Conservation (phyloP, 2,888 invertebrate species). For the Leptinotarsa juncta region DNA sequence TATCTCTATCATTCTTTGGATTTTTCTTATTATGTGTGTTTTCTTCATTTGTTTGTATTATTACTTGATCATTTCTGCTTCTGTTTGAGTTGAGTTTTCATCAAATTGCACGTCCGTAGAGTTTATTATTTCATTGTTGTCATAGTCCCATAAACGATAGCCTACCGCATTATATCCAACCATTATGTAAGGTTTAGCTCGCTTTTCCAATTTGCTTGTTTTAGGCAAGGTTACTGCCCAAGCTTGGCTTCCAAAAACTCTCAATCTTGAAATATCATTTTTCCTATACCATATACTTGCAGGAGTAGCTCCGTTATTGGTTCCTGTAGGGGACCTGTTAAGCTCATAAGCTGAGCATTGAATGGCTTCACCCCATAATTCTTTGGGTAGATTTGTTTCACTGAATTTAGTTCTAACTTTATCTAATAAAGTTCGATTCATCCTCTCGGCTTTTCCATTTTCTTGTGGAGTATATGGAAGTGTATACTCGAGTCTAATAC, state of each 20-base stretch:
- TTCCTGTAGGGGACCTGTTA: constrained; percentile 43
- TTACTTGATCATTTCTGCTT: constrained; percentile 21
- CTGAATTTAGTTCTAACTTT: constrained; percentile 46
- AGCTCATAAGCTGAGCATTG: constrained; percentile 47
- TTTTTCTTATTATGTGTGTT: constrained; percentile 23
- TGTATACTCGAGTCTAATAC: constrained; percentile 40
- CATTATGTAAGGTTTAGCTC: constrained; percentile 43
- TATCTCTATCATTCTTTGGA: neutral
- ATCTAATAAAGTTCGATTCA: constrained; percentile 48
- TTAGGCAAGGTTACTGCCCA: constrained; percentile 45
- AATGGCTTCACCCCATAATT: constrained; percentile 48
- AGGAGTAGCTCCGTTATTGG: constrained; percentile 39
- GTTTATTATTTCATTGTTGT: constrained; percentile 10
- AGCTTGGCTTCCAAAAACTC: constrained; percentile 48
- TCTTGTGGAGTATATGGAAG: constrained; percentile 46
- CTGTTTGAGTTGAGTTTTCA: constrained; percentile 32
- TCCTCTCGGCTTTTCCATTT: constrained; percentile 48
- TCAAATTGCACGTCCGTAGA: constrained; percentile 18
- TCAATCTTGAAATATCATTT: constrained; percentile 45
- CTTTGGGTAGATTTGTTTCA: constrained; percentile 43
- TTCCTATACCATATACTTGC: constrained; percentile 42
- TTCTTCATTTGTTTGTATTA: constrained; percentile 24
- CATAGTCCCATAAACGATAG: constrained; percentile 44
- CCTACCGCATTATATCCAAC: constrained; percentile 46
- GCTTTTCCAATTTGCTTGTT: constrained; percentile 45